phyloP scores from a whole-genome alignment of 2,113 vertebrate genomes.

The Marmota monax region DNA sequence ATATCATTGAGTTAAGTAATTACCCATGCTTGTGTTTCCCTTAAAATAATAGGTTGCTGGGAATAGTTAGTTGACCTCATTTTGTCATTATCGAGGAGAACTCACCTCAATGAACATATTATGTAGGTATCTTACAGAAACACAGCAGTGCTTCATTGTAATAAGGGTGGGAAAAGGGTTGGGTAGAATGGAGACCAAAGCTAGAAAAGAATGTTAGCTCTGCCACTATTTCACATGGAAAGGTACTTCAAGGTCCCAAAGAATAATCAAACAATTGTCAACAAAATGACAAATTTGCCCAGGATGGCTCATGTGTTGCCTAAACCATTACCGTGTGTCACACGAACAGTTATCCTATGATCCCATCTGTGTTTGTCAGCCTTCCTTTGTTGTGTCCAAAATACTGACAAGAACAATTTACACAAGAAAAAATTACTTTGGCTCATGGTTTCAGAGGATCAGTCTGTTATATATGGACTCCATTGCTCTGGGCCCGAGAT shows the following conservation, averaged over 20 bases:
- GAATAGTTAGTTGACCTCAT: not conserved
- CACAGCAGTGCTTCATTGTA: not conserved
- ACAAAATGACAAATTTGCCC: not conserved
- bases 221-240: not conserved
- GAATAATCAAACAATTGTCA: not conserved
- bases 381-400: too few species aligned
- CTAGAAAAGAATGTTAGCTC: not conserved
- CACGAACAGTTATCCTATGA: not conserved
- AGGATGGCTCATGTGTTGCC: not conserved
- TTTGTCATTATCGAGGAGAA: not conserved
- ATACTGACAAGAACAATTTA: too few species aligned
- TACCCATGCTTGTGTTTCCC: not conserved
- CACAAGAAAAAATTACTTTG: too few species aligned
- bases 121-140: not conserved
- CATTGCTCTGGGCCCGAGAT: too few species aligned
- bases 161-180: not conserved
- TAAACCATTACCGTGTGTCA: not conserved
- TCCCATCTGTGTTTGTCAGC: too few species aligned
- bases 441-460: too few species aligned
- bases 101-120: not conserved
- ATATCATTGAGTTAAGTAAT: not conserved
- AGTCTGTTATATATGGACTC: too few species aligned
- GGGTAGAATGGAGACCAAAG: not conserved
- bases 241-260: not conserved
- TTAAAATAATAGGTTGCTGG: constrained; percentile 10